Percentiles rank a stretch among this genome's conserved stretches.
Evolutionary conservation across 2,113 vertebrate genomes (phyloP).

Genomic region (Poeciliopsis prolifica): DNA sequence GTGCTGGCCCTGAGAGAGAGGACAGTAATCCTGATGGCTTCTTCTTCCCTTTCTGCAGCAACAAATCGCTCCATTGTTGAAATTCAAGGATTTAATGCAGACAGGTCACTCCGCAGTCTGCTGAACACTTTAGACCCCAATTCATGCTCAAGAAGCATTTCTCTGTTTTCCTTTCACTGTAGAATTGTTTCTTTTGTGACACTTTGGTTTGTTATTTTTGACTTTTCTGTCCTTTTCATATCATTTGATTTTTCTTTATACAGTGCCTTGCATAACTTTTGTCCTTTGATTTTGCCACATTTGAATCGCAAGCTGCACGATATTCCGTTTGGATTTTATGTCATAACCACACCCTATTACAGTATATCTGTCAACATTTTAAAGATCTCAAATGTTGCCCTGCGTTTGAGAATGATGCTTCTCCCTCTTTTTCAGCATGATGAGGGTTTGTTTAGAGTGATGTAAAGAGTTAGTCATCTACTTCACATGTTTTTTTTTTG

Average conservation of each 20-base stretch:
- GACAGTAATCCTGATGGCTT: constrained; percentile 24
- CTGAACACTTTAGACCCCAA: not conserved
- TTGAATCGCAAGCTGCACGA: too few relatives aligned
- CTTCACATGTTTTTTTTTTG: too few relatives aligned
- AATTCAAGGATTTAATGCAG: not conserved
- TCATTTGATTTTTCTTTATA: not conserved
- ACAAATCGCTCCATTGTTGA: not conserved
- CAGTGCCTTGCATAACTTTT: not conserved
- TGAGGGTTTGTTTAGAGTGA: too few relatives aligned
- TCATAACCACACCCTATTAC: too few relatives aligned
- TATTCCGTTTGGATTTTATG: too few relatives aligned
- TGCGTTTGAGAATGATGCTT: too few relatives aligned
- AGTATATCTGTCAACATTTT: too few relatives aligned
- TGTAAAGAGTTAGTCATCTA: too few relatives aligned
- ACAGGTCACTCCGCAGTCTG: not conserved
- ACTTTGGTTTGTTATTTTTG: not conserved
- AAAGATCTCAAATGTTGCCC: too few relatives aligned
- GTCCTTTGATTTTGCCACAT: too few relatives aligned
- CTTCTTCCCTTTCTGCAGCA: not conserved
- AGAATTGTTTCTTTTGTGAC: not conserved
- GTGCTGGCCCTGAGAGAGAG: constrained; percentile 25
- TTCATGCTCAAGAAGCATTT: constrained; percentile 6
- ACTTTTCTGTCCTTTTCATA: too few relatives aligned
- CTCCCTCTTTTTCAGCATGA: too few relatives aligned
- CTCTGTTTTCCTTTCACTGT: not conserved